These are phyloP conservation scores for Torymus texanus DNA, from an alignment of 2,888 invertebrate genomes.

Conservation along the genomic window DNA sequence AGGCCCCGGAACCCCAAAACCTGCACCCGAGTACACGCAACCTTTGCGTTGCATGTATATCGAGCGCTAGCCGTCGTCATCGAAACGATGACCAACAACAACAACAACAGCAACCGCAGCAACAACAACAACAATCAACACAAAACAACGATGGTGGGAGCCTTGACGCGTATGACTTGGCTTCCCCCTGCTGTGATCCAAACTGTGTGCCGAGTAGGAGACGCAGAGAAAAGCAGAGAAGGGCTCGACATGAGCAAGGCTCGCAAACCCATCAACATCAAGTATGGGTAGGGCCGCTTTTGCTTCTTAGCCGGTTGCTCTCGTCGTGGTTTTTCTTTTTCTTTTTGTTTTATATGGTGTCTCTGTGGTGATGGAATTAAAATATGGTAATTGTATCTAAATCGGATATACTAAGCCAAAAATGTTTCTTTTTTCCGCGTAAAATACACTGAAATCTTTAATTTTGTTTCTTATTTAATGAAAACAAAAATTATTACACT, in stretches of 20 bases:
- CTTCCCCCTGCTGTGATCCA: slow-evolving; percentile 90
- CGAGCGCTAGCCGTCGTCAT: slow-evolving; percentile 66
- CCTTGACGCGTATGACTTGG: slow-evolving; percentile 89
- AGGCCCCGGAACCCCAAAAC: slow-evolving; percentile 59
- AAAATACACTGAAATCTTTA: no score
- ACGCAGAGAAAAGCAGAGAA: slow-evolving; percentile 79
- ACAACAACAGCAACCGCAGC: neutral
- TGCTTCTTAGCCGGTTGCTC: no score
- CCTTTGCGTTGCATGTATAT: slow-evolving; percentile 73
- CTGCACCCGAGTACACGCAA: slow-evolving; percentile 54
- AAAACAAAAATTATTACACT: no score
- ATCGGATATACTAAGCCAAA: no score
- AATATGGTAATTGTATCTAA: no score
- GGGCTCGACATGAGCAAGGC: slow-evolving; percentile 70
- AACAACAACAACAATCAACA: neutral
- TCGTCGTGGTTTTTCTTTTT: no score
- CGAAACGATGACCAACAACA: neutral
- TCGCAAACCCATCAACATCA: slow-evolving; percentile 75
- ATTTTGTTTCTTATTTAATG: no score
- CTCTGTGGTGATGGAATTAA: no score
- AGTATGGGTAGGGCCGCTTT: slow-evolving; percentile 67
- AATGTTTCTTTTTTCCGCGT: no score
- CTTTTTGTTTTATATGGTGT: no score
- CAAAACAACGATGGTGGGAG: slow-evolving; percentile 76
- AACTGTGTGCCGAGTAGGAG: slow-evolving; percentile 85